Evolutionary conservation across 2,888 invertebrate species (phyloP), one percentile per base, ranked within the genome.

Genomic region (Pristionchus arcanus): DNA sequence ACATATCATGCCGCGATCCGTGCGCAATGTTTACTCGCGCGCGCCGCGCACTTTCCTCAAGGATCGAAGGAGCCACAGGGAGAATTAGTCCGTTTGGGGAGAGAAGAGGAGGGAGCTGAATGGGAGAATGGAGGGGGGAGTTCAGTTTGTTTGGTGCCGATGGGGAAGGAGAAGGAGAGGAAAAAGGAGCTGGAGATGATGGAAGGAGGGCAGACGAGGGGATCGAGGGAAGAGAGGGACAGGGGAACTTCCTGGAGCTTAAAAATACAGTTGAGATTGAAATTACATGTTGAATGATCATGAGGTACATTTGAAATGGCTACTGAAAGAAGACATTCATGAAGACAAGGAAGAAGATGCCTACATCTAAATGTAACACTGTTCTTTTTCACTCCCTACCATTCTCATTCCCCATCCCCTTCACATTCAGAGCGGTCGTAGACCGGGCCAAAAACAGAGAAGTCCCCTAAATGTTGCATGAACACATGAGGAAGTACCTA

Each of bases 61-160:
- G 74, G 37, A 49, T 59, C 59, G 25, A 74, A 37, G 34, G 74
- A 21, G 31, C 68, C 68, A 71, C 68, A 31, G 68, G 34, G 68
- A 71, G 74, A 74, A 74, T 74, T 74, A 74, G 74, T 74, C 74
- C 74, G 74, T 74, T 74, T 74, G 74, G 74, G 34, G 74, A 74
- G 37, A 37, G 37, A 74, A 25, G 37, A 13, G 49, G 53, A 28
- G 81, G n/a, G 13, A 11, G 42, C 11, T 3, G 42, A 42, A 42
- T 42, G 49, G 81, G 81, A 28, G 49, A 53, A 53, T n/a, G 81
- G 42, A 28, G 49, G 16, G 34, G 15, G 81, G 81, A 53, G 81
- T 81, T 81, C 81, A 81, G 42, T 81, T 81, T 81, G 81, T 81
- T 81, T 81, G 81, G 21, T 81, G 81, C 81, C 81, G 42, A 81